A percentile compares a stretch with the other conserved stretches of the same genome.
phyloP scores from a whole-genome alignment of 2,113 vertebrate genomes.

The Channa maculata region DNA sequence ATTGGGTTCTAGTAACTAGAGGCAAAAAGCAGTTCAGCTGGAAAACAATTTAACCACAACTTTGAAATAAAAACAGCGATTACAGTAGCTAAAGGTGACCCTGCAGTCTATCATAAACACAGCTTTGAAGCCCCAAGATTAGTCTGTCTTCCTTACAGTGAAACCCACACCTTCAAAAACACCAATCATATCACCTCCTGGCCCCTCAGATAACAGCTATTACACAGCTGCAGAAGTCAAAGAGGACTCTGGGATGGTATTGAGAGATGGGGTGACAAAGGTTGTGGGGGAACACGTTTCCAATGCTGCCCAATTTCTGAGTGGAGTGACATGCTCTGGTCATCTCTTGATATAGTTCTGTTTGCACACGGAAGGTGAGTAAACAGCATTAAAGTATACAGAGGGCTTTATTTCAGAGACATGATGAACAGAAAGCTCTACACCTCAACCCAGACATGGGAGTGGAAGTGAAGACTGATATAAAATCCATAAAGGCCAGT shows the following conservation, averaged over 20 bases:
- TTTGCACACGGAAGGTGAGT: constrained; percentile 30
- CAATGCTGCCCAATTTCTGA: constrained; percentile 31
- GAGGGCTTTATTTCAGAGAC: constrained; percentile 19
- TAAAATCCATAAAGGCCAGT: constrained; percentile 4
- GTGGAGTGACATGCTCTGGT: constrained; percentile 3
- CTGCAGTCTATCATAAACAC: constrained; percentile 27
- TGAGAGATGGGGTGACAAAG: constrained; percentile 43
- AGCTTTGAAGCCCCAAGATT: constrained; percentile 28
- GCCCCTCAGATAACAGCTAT: constrained; percentile 49
- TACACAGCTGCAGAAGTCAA: constrained; percentile 29
- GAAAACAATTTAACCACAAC: constrained; percentile 15
- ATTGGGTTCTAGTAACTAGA: background rate
- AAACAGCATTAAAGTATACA: constrained; percentile 18
- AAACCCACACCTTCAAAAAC: constrained; percentile 22
- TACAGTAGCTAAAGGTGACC: constrained; percentile 40
- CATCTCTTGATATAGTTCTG: constrained; percentile 21
- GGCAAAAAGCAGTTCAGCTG: constrained; percentile 10
- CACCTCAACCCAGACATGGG: background rate
- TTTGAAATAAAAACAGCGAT: constrained; percentile 21
- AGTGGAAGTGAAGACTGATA: background rate
- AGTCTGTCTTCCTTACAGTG: constrained; percentile 20
- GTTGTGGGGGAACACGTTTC: constrained; percentile 22
- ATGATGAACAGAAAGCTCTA: constrained; percentile 2
- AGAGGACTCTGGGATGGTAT: constrained; percentile 19
- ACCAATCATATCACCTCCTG: constrained; percentile 16